Evolutionary conservation across 2,888 invertebrate species (phyloP), one percentile per base, ranked within the genome.

Genomic region (Pycnomerus fuliginosus): DNA sequence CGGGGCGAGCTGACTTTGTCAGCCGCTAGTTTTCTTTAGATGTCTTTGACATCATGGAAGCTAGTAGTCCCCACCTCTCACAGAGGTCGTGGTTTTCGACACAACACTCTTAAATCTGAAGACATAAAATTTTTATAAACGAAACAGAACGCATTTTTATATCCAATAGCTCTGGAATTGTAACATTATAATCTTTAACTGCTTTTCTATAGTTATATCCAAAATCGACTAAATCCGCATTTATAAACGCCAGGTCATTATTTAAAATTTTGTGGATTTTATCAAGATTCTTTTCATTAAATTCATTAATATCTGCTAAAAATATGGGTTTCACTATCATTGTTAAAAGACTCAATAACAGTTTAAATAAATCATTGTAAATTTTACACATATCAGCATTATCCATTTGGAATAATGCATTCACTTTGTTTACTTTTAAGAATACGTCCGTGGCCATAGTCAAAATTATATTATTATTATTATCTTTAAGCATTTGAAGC

Each of bases 121-220:
- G 4, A 8, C 20, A 20, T 8, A 20, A 20, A 20, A 4, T 20
- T 8, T 5, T 5, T 5, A 20, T 20, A 20, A 20, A 20, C 20
- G 20, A 5, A 5, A 4, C 8, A 20, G 5, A 20, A 20, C 8
- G 4, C 20, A 5, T 8, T 8, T 20, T 20, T 20, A 20, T 20
- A 20, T 8, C 8, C 8, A 5, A 4, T 4, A 20, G 4, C 8
- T 20, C 20, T 20, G 20, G 4, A 4, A 20, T 5, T 5, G 5
- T 20, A 4, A 20, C 4, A 8, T 20, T 20, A 5, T 20, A 5
- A 8, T 20, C 20, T 5, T 4, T 8, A 4, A 20, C 4, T 5
- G 20, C 20, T 20, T 20, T 17, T n/a, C 29, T 3, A 29, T 29
- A 29, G 14, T 29, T 29, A 12, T 29, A 29, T 5, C 29, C 29